Base-by-base conservation (phyloP, 2,888 invertebrate genomes). In the Nomada hirtipes region DNA sequence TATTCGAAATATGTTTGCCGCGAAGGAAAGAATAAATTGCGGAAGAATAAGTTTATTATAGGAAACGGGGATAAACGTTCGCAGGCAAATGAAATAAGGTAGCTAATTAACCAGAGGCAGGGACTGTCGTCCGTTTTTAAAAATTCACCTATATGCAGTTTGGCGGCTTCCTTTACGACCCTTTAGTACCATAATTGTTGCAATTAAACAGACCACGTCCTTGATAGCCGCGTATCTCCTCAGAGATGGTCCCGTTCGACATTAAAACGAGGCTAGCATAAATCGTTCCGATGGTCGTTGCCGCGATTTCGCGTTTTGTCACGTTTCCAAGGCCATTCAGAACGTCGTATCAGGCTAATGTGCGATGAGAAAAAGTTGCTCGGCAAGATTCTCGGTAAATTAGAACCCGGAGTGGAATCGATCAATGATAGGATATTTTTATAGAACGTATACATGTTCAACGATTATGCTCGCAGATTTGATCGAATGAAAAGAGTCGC, bases 301-400 rank as follows among this genome's bases (percentile, higher is more conserved):
- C 23, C 61, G 18, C 44, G 53, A 63, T 71, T 73, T 55, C 47
- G 23, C 57, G 73, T 77, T 77, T 65, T 42, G 74, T 64, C 61
- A 53, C 64, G 42, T 52, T 76, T 29, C 15, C 65, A 65, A 65
- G 75, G 75, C 65, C 57, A 59, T 73, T 50, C 47, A 15, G 61
- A 64, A 50, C 52, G n/a, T 65, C 23, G 23, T n/a, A 50, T 44
- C 15, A 23, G 15, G 11, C 53, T 23, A 10, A 29, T 42, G 26
- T 7, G 59, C 50, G 36, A 65, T 26, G 50, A 74, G 75, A 69
- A 69, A 69, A 77, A 77, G 75, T 74, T 50, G 65, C 59, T 60
- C 3, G 59, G 59, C 65, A 18, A n/a, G 59, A 77, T 74, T 74
- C 74, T 59, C 18, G 44, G 52, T 36, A 50, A 74, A 65, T 65